Base-by-base conservation (phyloP, 1,140 invertebrate genomes). In the Chrysomallon squamiferum region DNA sequence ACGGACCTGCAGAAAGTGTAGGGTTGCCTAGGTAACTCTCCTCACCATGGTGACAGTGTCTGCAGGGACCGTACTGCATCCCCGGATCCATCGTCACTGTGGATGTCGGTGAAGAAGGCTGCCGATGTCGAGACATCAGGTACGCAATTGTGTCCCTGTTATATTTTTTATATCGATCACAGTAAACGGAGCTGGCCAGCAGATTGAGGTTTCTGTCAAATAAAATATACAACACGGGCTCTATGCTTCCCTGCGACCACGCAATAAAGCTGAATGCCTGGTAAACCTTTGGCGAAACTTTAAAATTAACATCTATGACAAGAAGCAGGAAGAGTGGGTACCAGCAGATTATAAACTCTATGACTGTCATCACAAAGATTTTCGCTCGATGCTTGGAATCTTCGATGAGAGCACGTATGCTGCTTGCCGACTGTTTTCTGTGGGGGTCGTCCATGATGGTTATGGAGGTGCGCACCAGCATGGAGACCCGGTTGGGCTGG, bases 301-400 rank as follows among this genome's bases (percentile, higher is more conserved):
- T 72, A 65, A 82, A 84, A 54, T 79, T 67, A 22, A 76, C 71
- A 63, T 85, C 84, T 29, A 83, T 72, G 18, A 86, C 30, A 27
- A 83, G 80, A 13, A 86, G 72, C 6, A 82, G 64, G 65, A 84
- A 85, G 29, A 83, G 72, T 22, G 84, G 84, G 66, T 84, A 86
- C 84, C 84, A 86, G 61, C 82, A 83, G 7, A 85, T 33, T 11
- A 82, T 69, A 63, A 79, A 84, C 13, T 77, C 66, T 6, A 79
- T 63, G 0, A 73, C 74, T 30, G 81, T 80, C 13, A 77, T 69
- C 35, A 83, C 78, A 69, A 84, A 79, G 18, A 84, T 78, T 62
- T 80, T 79, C 30, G 78, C 80, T 25, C 83, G 73, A 59, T 81
- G 79, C 59, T 75, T 74, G 15, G 80, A 80, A 49, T 80, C 74